Base-by-base conservation (phyloP, 2,113 vertebrate species). In the Spea bombifrons region DNA sequence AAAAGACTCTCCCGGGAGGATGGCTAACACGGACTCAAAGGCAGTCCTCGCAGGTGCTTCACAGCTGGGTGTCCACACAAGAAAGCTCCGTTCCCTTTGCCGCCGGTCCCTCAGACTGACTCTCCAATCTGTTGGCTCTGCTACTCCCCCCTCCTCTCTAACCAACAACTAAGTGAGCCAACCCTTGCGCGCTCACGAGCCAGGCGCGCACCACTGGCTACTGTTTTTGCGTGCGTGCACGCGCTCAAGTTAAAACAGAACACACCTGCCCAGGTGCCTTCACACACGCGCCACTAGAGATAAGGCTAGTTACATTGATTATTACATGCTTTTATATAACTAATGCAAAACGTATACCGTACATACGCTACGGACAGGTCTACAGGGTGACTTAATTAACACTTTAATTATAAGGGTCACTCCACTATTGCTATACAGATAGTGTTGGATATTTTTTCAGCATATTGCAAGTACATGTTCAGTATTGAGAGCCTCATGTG, bases 101-200 rank as follows among this genome's bases (percentile, higher is more conserved):
- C 71, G 77, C 77, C 53, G 57, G 47, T 78, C 68, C 59, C 70
- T 79, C 70, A 66, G 61, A 79, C 77, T 73, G 71, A 73, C 77
- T 80, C 50, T 70, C 15, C 17, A 7, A 12, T 53, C 47, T 71
- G 49, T 43, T 17, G 7, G 17, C 12, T 43, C 7, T 16, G n/a
- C 16, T 71, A 4, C 17, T 17, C 9, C 16, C 53, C 48, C 5
- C 71, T 63, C 57, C 71, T 43, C 55, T 48, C 57, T 15, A 47
- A 43, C 17, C n/a, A n/a, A 43, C 0, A 3, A 59, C 53, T 7
- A 57, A 52, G 12, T 8, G 55, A 8, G 57, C 57, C 76, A 17
- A 69, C 57, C 57, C 55, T 17, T 8, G 67, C 75, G 76, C 68
- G 76, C 65, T 59, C 65, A 43, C 64, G 65, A 7, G 43, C 61